These are phyloP conservation scores for Cathartes aura DNA, from an alignment of 2,113 vertebrate genomes.

Conservation along the genomic window DNA sequence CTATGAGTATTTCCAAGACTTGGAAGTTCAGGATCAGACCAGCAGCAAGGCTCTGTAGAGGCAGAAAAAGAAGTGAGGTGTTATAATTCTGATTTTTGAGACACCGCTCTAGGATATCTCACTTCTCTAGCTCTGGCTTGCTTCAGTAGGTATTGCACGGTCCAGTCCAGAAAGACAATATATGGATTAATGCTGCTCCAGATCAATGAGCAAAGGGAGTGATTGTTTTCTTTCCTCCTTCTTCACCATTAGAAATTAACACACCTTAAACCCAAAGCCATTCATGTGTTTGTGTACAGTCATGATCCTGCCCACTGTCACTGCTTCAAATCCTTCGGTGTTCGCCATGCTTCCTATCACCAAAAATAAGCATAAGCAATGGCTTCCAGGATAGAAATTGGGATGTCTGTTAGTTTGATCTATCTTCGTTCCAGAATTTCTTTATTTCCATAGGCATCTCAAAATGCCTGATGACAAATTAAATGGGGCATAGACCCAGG, in stretches of 20 bases:
- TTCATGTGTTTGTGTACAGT: neutral
- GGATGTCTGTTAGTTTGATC: neutral
- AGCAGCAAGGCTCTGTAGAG: neutral
- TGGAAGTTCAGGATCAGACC: neutral
- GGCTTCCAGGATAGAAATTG: neutral
- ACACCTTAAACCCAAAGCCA: neutral
- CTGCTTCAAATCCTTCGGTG: neutral
- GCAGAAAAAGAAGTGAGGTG: neutral
- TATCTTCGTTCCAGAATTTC: neutral
- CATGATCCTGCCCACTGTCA: rapidly evolving
- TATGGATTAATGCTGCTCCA: neutral
- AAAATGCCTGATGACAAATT: neutral
- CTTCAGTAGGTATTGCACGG: neutral
- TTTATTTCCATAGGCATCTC: neutral
- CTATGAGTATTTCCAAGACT: neutral
- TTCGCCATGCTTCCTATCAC: neutral
- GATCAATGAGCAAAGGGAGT: neutral
- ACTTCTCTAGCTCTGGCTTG: neutral
- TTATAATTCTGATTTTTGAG: neutral
- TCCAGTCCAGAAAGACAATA: neutral
- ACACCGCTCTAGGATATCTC: rapidly evolving
- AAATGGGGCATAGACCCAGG: neutral
- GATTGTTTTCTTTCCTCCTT: neutral
- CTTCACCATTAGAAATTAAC: neutral
- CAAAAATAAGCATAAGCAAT: neutral